Base-by-base conservation (phyloP, 2,797 vertebrate genomes). In the Rhinogobio ventralis region DNA sequence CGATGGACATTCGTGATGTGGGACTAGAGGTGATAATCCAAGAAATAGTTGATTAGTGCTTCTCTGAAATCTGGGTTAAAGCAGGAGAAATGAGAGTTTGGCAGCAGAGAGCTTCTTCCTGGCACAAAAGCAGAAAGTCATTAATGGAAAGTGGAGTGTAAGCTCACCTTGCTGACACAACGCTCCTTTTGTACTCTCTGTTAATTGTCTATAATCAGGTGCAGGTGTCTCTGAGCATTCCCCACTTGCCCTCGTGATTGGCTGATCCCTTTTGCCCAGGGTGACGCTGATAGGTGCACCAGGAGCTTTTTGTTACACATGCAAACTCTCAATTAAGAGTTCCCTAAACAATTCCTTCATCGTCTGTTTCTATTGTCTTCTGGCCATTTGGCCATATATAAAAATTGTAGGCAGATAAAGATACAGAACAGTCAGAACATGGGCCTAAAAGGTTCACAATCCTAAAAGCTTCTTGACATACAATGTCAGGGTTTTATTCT, bases 151-250 rank as follows among this genome's bases (percentile, higher is more conserved):
- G 57, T 82, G 30, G 42, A 74, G 57, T n/a, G 42, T 73, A 64
- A 64, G 45, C 71, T 74, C 81, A 74, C 42, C 71, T 74, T 9
- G 9, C 81, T 74, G 57, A 74, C 69, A 74, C 42, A 82, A 82
- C 1, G 49, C 66, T 81, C 33, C 64, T 46, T 80, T 69, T 69
- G 79, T 81, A 81, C 46, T 69, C 42, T 73, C 68, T 49, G 55
- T 82, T 74, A 64, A 82, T 66, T 73, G 71, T 74, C 39, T 82
- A 14, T 74, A 82, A 82, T 82, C 69, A 74, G 69, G 53, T 46
- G 80, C 80, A 82, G 80, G 81, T 82, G 81, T 74, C 69, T 82
- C 20, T 3, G 2, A 82, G 69, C 53, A 45, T 42, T 81, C 53
- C 49, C 79, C 51, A 57, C n/a, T 74, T 45, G 23, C 25, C 57